phyloP scores from a whole-genome alignment of 1,140 invertebrate genomes.

The Hyles vespertilio region DNA sequence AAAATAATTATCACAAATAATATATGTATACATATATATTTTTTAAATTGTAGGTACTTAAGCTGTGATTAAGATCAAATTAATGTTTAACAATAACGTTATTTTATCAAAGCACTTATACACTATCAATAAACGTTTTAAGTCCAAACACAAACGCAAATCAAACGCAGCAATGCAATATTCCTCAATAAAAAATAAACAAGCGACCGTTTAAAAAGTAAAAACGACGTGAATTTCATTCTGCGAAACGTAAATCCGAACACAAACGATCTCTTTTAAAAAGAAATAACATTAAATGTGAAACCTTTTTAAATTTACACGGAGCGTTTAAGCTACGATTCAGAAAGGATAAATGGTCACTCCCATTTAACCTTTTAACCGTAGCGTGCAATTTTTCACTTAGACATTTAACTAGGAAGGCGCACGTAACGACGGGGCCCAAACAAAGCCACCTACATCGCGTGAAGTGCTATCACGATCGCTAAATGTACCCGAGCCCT shows the following conservation, averaged over 20 bases:
- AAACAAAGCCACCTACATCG: constrained; percentile 42
- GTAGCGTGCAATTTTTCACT: constrained; percentile 47
- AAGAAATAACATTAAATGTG: constrained; percentile 4
- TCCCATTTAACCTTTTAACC: constrained; percentile 27
- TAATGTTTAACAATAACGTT: no score
- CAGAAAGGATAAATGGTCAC: constrained; percentile 13
- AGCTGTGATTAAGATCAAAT: no score
- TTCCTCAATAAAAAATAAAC: no score
- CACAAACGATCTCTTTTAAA: not conserved
- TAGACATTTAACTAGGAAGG: constrained; percentile 20
- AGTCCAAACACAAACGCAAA: no score
- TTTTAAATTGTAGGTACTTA: no score
- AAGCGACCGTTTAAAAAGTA: not conserved
- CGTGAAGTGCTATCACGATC: constrained; percentile 33
- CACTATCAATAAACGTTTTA: no score
- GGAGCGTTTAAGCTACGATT: constrained; percentile 2
- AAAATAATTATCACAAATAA: no score
- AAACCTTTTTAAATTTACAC: constrained; percentile 9
- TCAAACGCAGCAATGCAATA: no score
- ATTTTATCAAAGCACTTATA: no score
- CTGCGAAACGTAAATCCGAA: not conserved
- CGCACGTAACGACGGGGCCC: constrained; percentile 7
- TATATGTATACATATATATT: no score
- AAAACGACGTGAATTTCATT: not conserved
- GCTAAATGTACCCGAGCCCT: constrained; percentile 37